These are phyloP conservation scores for Chironomus tepperi DNA, from an alignment of 1,140 invertebrate genomes.

Conservation along the genomic window DNA sequence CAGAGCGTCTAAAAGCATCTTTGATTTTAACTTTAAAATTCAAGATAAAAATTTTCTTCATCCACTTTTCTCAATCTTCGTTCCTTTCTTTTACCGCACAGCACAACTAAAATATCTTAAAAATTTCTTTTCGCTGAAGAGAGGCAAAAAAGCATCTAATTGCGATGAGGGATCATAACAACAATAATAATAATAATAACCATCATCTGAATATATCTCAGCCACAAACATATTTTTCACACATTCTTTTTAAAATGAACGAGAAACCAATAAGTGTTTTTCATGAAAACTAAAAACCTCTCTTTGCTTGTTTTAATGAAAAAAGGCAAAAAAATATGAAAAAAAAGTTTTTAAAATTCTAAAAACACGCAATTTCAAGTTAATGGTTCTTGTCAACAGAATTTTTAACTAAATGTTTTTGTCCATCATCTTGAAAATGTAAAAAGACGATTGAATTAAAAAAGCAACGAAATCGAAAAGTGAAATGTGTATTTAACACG, in stretches of 20 bases:
- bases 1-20: constrained; percentile 13
- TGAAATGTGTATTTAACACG: background rate
- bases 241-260: background rate
- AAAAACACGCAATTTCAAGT: constrained; percentile 16
- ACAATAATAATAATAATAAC: background rate
- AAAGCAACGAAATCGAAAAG: background rate
- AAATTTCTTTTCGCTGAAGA: background rate
- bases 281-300: background rate
- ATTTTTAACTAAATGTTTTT: constrained; percentile 23
- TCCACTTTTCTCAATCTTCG: background rate
- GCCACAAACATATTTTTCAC: background rate
- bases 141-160: background rate
- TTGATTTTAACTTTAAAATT: constrained; percentile 15
- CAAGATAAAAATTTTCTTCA: background rate
- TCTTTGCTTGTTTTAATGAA: background rate
- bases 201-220: no score
- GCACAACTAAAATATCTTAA: background rate
- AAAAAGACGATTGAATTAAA: background rate
- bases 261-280: background rate
- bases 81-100: background rate
- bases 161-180: background rate
- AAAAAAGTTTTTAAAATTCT: background rate
- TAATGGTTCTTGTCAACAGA: constrained; percentile 21
- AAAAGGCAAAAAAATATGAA: background rate
- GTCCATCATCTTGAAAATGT: constrained; percentile 20